Evolutionary conservation across 2,888 invertebrate species (phyloP).

Genomic region (Hypselothyrea guttata): DNA sequence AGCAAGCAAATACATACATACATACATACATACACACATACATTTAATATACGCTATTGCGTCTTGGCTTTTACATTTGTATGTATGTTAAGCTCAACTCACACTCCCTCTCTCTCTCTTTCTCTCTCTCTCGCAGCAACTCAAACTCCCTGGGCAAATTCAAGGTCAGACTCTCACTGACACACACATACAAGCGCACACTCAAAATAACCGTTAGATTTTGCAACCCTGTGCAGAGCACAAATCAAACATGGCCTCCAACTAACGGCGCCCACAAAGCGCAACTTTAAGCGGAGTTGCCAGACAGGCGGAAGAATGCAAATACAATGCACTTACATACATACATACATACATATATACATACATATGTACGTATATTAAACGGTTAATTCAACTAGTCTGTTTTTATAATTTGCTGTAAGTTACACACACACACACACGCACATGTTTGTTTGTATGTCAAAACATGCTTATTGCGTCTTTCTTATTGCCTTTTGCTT

Average conservation of each 20-base stretch:
- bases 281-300: slow-evolving; percentile 30
- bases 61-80: slow-evolving; percentile 11
- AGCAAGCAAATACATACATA: background rate
- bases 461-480: slow-evolving; percentile 43
- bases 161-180: slow-evolving; percentile 44
- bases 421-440: slow-evolving; percentile 1
- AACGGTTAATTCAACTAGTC: too few relatives aligned
- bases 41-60: slow-evolving; percentile 15
- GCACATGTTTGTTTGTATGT: slow-evolving; percentile 1
- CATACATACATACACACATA: background rate
- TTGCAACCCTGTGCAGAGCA: slow-evolving; percentile 41
- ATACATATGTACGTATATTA: background rate
- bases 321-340: background rate
- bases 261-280: slow-evolving; percentile 13
- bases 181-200: slow-evolving; percentile 17
- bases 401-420: background rate
- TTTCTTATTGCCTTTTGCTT: slow-evolving; percentile 22
- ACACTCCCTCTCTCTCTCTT: too few relatives aligned
- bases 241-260: slow-evolving; percentile 27
- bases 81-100: slow-evolving; percentile 4
- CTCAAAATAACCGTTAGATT: slow-evolving; percentile 25
- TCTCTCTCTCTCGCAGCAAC: too few relatives aligned
- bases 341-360: background rate
- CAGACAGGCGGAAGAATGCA: slow-evolving; percentile 1
- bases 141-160: slow-evolving; percentile 47